Conservation (phyloP, 2,888 invertebrate genomes). For the Tholera decimalis region DNA sequence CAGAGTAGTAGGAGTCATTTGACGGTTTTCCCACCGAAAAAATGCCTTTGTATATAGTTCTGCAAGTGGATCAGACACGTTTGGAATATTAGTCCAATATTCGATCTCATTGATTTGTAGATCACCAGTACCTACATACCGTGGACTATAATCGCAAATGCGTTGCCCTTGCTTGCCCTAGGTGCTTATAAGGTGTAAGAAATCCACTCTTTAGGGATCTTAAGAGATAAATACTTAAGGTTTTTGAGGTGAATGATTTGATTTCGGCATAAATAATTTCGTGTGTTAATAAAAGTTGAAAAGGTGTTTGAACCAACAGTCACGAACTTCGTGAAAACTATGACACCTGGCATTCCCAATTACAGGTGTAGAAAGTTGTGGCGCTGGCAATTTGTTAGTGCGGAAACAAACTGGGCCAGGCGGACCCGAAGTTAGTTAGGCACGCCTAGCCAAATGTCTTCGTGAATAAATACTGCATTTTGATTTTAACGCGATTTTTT, state of each 20-base stretch:
- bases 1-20: too few species aligned
- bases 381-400: constrained; percentile 73
- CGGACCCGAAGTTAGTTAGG: constrained; percentile 66
- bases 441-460: constrained; percentile 63
- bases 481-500: constrained; percentile 31
- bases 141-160: too few species aligned
- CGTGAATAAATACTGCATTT: constrained; percentile 59
- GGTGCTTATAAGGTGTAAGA: neutral
- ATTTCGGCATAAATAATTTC: neutral
- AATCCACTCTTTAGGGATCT: neutral
- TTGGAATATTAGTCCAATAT: too few species aligned
- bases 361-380: constrained; percentile 73
- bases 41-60: too few species aligned
- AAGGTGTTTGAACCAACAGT: constrained; percentile 22
- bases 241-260: neutral
- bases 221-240: too few species aligned
- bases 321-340: constrained; percentile 48
- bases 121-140: too few species aligned
- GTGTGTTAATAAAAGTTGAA: constrained; percentile 24
- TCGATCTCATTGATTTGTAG: too few species aligned
- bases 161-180: too few species aligned
- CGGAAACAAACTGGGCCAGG: constrained; percentile 73
- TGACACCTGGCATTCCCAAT: constrained; percentile 71
- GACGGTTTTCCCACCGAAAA: too few species aligned
- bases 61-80: too few species aligned